Base-by-base conservation (phyloP, 2,113 vertebrate species). In the Dunckerocampus dactyliophorus region DNA sequence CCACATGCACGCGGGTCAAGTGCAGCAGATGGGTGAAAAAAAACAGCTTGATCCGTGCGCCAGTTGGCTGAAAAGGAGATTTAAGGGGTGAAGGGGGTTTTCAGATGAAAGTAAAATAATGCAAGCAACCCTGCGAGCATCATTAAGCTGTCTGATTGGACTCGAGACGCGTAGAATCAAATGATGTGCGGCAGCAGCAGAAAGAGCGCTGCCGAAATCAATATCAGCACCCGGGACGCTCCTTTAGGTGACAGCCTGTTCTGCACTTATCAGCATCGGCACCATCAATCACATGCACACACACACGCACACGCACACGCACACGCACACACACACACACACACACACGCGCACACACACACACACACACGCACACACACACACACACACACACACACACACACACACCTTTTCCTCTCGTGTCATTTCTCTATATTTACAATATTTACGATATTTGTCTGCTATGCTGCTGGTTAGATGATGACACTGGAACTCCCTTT, bases 41-140 rank as follows among this genome's bases (percentile, higher is more conserved):
- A 62, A 52, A 63, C 60, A 46, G 4, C 7, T 34, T 34, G 15
- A 47, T 47, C 2, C 14, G 5, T 28, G 24, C 5, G 24, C 24
- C 24, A 28, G 5, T 5, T 28, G 24, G 24, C 46, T 47, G 3
- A 69, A 73, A 82, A 20, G 8, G 47, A 65, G 67, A 54, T 60
- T 79, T 64, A 67, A 69, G 50, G 47, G 54, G 62, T 61, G 21
- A 62, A 74, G 8, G 45, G 67, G 47, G 47, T 59, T 67, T 69
- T 59, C 59, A 67, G 73, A 79, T 81, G 71, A 73, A 72, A 69
- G 59, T 78, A 68, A 83, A 72, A 65, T 66, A 55, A 80, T 68
- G 28, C 28, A 43, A 56, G 59, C 65, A 16, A 46, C 67, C 57
- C 69, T 71, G 77, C 71, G 69, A 80, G 60, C 49, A 14, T 62